Evolutionary conservation across 2,113 vertebrate genomes (phyloP), one percentile per base, ranked within the genome.

Genomic region (Telmatochromis sp.): DNA sequence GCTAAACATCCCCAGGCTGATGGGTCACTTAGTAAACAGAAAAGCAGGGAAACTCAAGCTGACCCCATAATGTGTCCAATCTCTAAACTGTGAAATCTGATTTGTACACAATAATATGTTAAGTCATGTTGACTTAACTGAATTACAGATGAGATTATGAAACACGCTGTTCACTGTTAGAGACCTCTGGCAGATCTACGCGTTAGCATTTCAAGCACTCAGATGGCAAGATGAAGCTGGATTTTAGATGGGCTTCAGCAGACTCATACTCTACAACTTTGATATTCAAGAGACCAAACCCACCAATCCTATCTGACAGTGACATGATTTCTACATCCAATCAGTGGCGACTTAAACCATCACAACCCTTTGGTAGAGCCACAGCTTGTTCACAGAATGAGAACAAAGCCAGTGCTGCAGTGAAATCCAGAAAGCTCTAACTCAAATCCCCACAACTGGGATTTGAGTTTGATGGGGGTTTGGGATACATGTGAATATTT

Each of bases 381-480:
- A 81, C 78, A 89, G 35, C 60, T 28, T 42, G 42, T 78, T 83
- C 26, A 50, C 45, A 81, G 14, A 26, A 55, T 10, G 15, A 19
- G 28, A 13, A 84, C 50, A 28, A 9, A 42, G 45, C 13, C 7
- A 21, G 58, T 31, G 65, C 65, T 53, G 33, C 60, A 47, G 75
- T 82, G 47, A 86, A 89, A 92, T 87, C 87, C 83, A 86, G 78
- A 91, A 78, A 86, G 58, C 65, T 85, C 71, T 7, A 57, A 50
- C 54, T 60, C 85, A 60, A 86, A 89, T 91, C 86, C 58, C 23
- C 86, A 78, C 87, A 89, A 94, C 87, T 88, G 53, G 83, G 57
- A 60, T 60, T 60, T 60, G 26, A 60, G 57, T 60, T 60, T 93
- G 81, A 92, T 63, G 13, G 81, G 93, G 88, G 93, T 94, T 94